phyloP scores from a whole-genome alignment of 2,113 vertebrate species.

The Burhinus oedicnemus region DNA sequence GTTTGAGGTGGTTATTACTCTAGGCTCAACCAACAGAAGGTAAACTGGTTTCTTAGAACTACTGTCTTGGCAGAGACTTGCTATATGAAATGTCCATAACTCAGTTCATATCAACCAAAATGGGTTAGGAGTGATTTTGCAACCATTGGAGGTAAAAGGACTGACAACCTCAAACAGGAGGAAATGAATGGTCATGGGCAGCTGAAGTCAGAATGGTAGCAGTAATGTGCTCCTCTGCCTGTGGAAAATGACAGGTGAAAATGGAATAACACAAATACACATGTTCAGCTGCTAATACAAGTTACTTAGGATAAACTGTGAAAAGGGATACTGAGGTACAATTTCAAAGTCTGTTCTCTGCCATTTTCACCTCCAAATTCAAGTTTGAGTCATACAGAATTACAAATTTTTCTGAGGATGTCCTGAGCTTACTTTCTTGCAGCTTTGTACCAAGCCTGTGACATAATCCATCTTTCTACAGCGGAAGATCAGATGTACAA shows the following conservation, averaged over 20 bases:
- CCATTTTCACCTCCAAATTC: background rate
- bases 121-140: background rate
- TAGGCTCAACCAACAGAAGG: background rate
- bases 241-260: background rate
- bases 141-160: background rate
- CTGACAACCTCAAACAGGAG: background rate
- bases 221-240: background rate
- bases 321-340: background rate
- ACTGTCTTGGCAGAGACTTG: background rate
- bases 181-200: background rate
- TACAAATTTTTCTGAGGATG: background rate
- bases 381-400: background rate
- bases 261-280: background rate
- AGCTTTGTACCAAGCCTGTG: background rate
- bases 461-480: background rate
- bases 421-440: background rate
- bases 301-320: background rate
- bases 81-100: background rate
- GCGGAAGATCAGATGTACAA: background rate
- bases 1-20: background rate
- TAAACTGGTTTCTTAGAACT: background rate
- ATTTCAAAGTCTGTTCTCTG: background rate
- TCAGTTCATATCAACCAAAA: background rate
- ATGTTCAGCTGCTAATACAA: background rate
- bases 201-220: background rate